These are phyloP conservation scores for Nomada goodeniana DNA, from an alignment of 2,888 invertebrate genomes.

Conservation along the genomic window DNA sequence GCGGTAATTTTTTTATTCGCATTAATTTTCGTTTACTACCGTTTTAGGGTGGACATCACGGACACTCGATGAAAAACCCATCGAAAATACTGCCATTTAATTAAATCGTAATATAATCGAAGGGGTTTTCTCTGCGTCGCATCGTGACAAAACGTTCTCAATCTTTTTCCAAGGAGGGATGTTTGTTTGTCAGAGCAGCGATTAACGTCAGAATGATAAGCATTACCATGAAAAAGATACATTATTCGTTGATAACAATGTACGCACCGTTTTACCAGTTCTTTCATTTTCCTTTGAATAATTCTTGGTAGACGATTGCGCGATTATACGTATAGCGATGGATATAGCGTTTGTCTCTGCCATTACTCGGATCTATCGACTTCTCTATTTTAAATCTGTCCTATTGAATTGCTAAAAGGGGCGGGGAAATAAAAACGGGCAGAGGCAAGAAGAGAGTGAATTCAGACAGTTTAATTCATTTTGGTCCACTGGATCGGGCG, in stretches of 20 bases:
- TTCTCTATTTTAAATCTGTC: slow-evolving; percentile 27
- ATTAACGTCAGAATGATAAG: slow-evolving; percentile 19
- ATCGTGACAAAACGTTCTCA: slow-evolving; percentile 14
- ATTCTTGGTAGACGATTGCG: slow-evolving; percentile 1
- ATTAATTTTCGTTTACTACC: slow-evolving; percentile 61
- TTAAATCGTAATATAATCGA: not conserved
- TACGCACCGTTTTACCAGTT: not conserved
- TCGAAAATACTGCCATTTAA: not conserved
- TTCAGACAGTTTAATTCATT: slow-evolving; percentile 48
- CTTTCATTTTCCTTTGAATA: not conserved
- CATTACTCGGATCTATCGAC: slow-evolving; percentile 23
- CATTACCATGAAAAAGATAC: slow-evolving; percentile 39
- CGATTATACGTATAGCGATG: slow-evolving; percentile 22
- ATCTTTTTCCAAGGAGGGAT: not conserved
- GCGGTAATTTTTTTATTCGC: slow-evolving; percentile 56
- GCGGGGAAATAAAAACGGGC: slow-evolving; percentile 1
- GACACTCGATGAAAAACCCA: slow-evolving; percentile 34
- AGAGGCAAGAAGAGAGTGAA: slow-evolving; percentile 28
- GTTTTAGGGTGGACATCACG: slow-evolving; percentile 55
- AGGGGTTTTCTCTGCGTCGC: not conserved
- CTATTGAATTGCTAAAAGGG: slow-evolving; percentile 20
- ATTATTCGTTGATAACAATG: slow-evolving; percentile 23
- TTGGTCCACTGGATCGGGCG: slow-evolving; percentile 62
- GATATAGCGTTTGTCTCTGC: slow-evolving; percentile 24
- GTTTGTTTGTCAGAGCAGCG: slow-evolving; percentile 27